Evolutionary conservation across 2,888 invertebrate species (phyloP).

Genomic region (Chrysotoxum bicinctum): DNA sequence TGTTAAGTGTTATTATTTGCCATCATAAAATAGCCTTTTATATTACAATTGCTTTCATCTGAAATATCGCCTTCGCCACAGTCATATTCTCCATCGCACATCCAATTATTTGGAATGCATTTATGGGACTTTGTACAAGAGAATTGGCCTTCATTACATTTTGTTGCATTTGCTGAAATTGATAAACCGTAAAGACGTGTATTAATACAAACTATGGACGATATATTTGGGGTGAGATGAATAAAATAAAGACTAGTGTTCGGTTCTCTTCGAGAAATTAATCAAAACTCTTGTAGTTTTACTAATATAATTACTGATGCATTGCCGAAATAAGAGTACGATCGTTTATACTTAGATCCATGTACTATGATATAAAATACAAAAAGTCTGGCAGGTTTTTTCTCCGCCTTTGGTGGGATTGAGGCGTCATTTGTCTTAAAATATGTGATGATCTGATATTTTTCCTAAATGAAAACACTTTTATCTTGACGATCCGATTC

Average conservation of each 20-base stretch:
- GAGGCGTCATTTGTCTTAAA: too few relatives aligned
- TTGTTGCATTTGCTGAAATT: constrained; percentile 82
- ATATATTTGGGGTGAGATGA: neutral
- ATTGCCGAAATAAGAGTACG: too few relatives aligned
- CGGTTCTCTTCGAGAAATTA: too few relatives aligned
- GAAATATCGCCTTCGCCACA: constrained; percentile 89
- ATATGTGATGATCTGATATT: too few relatives aligned
- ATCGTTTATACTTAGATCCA: too few relatives aligned
- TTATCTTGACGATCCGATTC: too few relatives aligned
- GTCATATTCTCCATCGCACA: constrained; percentile 90
- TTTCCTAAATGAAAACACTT: too few relatives aligned
- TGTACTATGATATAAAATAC: too few relatives aligned
- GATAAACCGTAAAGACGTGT: constrained; percentile 6
- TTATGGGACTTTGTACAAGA: constrained; percentile 87
- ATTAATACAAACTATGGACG: neutral
- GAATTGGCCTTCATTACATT: constrained; percentile 88
- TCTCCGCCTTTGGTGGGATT: too few relatives aligned
- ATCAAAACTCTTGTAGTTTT: too few relatives aligned
- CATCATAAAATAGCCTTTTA: constrained; percentile 13
- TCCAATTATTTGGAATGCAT: constrained; percentile 89
- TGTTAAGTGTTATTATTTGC: constrained; percentile 8
- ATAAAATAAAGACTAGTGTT: neutral
- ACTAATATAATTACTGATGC: too few relatives aligned
- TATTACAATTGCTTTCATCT: constrained; percentile 89
- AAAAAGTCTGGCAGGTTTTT: too few relatives aligned